Evolutionary conservation across 2,113 vertebrate genomes (phyloP), one percentile per base, ranked within the genome.

Genomic region (Gavia stellata): DNA sequence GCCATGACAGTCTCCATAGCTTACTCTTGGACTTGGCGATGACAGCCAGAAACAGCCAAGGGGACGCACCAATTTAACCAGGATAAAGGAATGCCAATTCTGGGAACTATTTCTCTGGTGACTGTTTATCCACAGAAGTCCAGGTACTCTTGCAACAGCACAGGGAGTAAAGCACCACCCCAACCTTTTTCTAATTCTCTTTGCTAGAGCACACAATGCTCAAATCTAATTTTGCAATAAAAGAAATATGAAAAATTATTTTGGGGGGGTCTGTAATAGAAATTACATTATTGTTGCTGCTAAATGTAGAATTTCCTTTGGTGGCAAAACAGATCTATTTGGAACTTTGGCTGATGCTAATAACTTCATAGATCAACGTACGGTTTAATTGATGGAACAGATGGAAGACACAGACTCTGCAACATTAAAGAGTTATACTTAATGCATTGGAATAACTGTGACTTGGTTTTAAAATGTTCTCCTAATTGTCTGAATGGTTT

Each of bases 331-430:
- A 88, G 82, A 94, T 89, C 92, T 96, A 53, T 91, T 79, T 94
- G 90, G 90, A 94, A 97, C 77, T 94, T 97, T 45, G 71, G 85
- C 87, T 88, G 90, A 87, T 96, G 91, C 85, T 97, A 97, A 96
- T 97, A 97, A 97, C 93, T 96, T 93, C 96, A 97, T 95, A 97
- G 92, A 97, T 96, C 95, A 97, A 92, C 7, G 91, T 86, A 86
- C 23, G 7, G 70, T 97, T 97, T 97, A 97, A 97, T 97, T 96
- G 95, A 97, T 97, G 56, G 96, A 97, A 97, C 96, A 97, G 97
- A 97, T 97, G 94, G 97, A 95, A 96, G 94, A 93, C 75, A 95
- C 92, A 97, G 96, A 97, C 83, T 96, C 88, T 7, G 5, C 94
- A 81, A 91, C 94, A 95, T 96, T 96, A 96, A 93, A 90, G 92